Conservation (phyloP, 2,888 invertebrate genomes). For the Campoletis raptor region DNA sequence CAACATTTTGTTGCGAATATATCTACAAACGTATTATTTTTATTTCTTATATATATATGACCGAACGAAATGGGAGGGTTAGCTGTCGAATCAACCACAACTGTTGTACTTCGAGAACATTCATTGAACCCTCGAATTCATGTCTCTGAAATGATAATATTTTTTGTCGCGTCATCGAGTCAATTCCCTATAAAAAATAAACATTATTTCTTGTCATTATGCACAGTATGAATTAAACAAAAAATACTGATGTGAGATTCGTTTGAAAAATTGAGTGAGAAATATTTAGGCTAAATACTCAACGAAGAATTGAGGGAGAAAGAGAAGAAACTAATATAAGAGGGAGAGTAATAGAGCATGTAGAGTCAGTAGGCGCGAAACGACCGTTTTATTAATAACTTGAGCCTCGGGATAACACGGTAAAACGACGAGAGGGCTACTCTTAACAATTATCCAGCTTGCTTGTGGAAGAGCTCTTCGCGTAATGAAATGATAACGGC, state of each 20-base stretch:
- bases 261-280: neutral
- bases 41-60: conserved; percentile 15
- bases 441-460: conserved; percentile 81
- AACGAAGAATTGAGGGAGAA: neutral
- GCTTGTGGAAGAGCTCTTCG: conserved; percentile 63
- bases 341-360: neutral
- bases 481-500: conserved; percentile 81
- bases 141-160: neutral
- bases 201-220: neutral
- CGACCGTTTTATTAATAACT: conserved; percentile 82
- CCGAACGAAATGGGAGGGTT: conserved; percentile 45
- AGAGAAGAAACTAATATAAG: conserved; percentile 12
- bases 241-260: neutral
- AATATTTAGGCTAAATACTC: neutral
- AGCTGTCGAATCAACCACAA: conserved; percentile 80
- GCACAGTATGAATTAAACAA: neutral
- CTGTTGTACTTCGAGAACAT: conserved; percentile 78
- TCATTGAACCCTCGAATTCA: neutral
- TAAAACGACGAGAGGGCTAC: conserved; percentile 73
- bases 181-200: neutral
- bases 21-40: conserved; percentile 4
- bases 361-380: conserved; percentile 62
- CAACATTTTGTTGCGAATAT: conserved; percentile 27
- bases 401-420: conserved; percentile 77
- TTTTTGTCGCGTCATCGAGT: neutral